phyloP scores from a whole-genome alignment of 2,888 invertebrate species.

The Lithophane leautieri region DNA sequence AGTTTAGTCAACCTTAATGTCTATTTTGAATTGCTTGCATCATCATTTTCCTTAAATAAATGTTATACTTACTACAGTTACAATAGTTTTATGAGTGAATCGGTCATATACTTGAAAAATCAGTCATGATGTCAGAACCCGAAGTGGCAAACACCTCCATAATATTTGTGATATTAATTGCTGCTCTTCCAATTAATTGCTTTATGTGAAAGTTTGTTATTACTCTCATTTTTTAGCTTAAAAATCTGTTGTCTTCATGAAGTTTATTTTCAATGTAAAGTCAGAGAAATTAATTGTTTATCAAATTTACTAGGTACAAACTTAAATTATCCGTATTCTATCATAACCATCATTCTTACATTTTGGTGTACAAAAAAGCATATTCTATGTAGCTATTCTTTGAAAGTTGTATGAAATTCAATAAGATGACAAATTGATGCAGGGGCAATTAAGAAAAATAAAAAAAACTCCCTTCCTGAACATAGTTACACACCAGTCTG shows the following conservation, averaged over 20 bases:
- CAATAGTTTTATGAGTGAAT: background rate
- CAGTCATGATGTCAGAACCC: background rate
- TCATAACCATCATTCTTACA: background rate
- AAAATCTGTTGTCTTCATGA: background rate
- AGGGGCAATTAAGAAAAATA: background rate
- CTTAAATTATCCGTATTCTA: background rate
- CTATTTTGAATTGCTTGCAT: background rate
- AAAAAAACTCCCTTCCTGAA: too few species aligned
- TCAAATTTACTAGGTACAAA: background rate
- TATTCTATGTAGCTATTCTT: background rate
- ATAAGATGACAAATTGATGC: background rate
- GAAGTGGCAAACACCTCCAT: background rate
- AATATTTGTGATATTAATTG: background rate
- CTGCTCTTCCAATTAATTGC: background rate
- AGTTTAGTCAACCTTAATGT: conserved; percentile 2
- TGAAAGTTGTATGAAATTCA: background rate
- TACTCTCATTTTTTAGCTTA: too few species aligned
- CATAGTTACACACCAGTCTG: background rate
- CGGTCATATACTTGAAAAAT: background rate
- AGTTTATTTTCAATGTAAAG: background rate
- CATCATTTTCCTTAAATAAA: background rate
- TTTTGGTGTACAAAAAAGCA: too few species aligned
- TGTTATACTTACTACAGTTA: background rate
- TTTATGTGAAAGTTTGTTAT: conserved; percentile 6
- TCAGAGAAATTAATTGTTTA: background rate